Evolutionary conservation across 2,888 invertebrate species (phyloP), one percentile per base, ranked within the genome.

Genomic region (Leucophenga maculata): DNA sequence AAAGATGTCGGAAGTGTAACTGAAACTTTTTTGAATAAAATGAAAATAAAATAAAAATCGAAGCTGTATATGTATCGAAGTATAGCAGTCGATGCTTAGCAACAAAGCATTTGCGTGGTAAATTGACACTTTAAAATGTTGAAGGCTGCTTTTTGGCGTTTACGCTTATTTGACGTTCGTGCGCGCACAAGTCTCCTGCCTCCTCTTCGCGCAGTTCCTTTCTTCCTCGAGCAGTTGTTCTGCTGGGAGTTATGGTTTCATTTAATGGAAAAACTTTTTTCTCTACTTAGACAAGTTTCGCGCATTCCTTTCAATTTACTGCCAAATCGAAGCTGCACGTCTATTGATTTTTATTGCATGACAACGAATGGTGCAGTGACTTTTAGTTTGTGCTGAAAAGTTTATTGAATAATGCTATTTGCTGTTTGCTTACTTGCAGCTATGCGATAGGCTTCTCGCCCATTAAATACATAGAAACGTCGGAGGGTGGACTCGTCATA

Each of bases 391-490:
- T 74, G 67, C 72, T 72, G n/a, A n/a, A n/a, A n/a, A n/a, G n/a
- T n/a, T n/a, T n/a, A n/a, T n/a, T n/a, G n/a, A n/a, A n/a, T n/a
- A n/a, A n/a, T n/a, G n/a, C n/a, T n/a, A n/a, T n/a, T n/a, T n/a
- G n/a, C n/a, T n/a, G n/a, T n/a, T n/a, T n/a, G n/a, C n/a, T 60
- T 44, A 13, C 18, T 69, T 75, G 57, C 76, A 89, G 89, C 74
- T 88, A 88, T 72, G 88, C 87, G 85, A 86, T 90, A 65, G 86
- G 83, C 84, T 90, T 83, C 86, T 94, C 95, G 82, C 94, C 95
- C 65, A 96, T 96, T 87, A 97, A 97, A 88, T 97, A 96, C 89
- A 95, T 97, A 83, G 95, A 96, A 88, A 97, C 97, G 9, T 95
- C 95, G 26, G 97, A 97, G 88, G 94, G 96, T 85, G 97, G 97